phyloP scores from a whole-genome alignment of 2,888 invertebrate genomes.

The Tenthredo scrophulariae region DNA sequence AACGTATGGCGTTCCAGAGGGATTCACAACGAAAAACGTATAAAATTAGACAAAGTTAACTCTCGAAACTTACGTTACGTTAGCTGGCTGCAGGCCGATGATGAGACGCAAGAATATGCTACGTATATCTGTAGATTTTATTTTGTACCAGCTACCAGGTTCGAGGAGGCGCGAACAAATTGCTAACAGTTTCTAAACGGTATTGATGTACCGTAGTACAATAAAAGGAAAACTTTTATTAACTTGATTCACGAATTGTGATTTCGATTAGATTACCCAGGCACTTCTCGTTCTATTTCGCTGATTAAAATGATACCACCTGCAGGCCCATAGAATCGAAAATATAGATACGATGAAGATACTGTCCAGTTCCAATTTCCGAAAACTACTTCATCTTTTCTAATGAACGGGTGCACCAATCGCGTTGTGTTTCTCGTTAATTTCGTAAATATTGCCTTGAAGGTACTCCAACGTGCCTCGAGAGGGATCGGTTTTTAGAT shows the following conservation, averaged over 20 bases:
- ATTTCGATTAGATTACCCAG: neutral
- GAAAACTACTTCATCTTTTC: neutral
- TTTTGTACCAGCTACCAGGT: neutral
- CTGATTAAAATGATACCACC: neutral
- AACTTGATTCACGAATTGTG: neutral
- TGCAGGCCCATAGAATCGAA: neutral
- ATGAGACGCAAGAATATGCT: neutral
- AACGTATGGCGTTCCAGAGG: slow-evolving; percentile 27
- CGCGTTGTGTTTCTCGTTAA: neutral
- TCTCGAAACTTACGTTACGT: slow-evolving; percentile 15
- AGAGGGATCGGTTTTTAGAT: neutral
- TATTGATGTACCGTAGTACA: neutral
- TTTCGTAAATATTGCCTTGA: too few species aligned
- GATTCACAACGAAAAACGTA: slow-evolving; percentile 15
- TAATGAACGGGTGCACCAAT: neutral
- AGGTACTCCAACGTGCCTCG: too few species aligned
- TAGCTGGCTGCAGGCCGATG: neutral
- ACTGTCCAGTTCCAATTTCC: neutral
- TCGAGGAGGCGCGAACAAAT: neutral
- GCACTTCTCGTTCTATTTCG: neutral
- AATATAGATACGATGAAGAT: neutral
- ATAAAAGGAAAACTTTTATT: slow-evolving; percentile 14
- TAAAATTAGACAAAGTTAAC: slow-evolving; percentile 42
- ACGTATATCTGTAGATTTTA: neutral
- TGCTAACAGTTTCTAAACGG: neutral